Conservation (phyloP, 2,797 vertebrate genomes). For the Parambassis ranga region DNA sequence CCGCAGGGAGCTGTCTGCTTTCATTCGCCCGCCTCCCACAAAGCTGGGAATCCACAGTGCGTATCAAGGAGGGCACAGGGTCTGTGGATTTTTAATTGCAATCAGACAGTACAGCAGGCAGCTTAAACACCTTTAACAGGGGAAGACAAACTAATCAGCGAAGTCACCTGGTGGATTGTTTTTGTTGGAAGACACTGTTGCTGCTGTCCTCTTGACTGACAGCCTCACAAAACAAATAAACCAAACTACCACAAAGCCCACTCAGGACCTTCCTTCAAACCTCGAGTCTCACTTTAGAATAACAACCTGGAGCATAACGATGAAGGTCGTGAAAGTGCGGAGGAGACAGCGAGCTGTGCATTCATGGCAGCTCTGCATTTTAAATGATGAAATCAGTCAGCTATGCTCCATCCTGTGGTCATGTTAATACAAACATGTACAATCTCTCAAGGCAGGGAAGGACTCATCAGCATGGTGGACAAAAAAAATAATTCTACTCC, state of each 20-base stretch:
- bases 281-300: conserved; percentile 21
- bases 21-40: conserved; percentile 29
- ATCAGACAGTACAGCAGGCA: conserved; percentile 41
- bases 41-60: conserved; percentile 26
- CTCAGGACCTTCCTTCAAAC: conserved; percentile 10
- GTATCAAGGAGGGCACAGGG: conserved; percentile 3
- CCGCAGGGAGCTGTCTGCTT: conserved; percentile 25
- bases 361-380: conserved; percentile 16
- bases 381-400: background rate
- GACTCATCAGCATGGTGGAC: too few species aligned
- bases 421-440: too few species aligned
- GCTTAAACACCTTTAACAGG: conserved; percentile 37
- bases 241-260: conserved; percentile 1
- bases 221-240: conserved; percentile 13
- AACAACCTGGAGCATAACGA: conserved; percentile 24
- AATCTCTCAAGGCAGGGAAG: too few species aligned
- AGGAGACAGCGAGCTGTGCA: background rate
- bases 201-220: conserved; percentile 12
- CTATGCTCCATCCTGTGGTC: too few species aligned
- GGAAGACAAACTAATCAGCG: conserved; percentile 56
- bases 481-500: too few species aligned
- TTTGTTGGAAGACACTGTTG: conserved; percentile 50
- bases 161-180: conserved; percentile 46
- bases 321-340: background rate
- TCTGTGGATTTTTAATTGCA: conserved; percentile 38